Base-by-base conservation (phyloP, 30 jellyfish, hydroid and myxozoan species). In the Turritopsis rubra region DNA sequence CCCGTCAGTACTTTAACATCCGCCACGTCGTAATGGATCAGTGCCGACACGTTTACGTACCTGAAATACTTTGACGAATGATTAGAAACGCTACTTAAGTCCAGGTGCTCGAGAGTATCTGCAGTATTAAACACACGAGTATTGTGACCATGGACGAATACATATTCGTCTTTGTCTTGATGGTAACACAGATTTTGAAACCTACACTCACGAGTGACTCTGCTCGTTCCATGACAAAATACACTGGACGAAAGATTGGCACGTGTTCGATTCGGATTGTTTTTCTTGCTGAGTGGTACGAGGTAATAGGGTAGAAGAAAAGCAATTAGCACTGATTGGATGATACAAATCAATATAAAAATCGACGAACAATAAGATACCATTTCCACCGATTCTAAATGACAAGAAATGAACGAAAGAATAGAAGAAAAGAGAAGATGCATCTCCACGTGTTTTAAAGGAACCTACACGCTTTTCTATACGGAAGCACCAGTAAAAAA, bases 61-160 rank as follows among this genome's bases (percentile, higher is more conserved):
- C 79, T 84, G 65, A 94, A 94, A 81, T 94, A 89, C 72, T 88
- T 81, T 13, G 95, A 83, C 74, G 88, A 88, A 75, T 94, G 99
- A 81, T 94, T 92, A 23, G 54, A 91, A 8, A 94, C 96, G 19
- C 97, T 85, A 16, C 96, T 72, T 27, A 89, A 52, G 71, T 94
- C 99, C 31, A 89, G 82, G 4, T 96, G 97, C 27, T 93, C 93
- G 68, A 53, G 52, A 70, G 95, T 60, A n/a, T 26, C 28, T 52
- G 95, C 95, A 18, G 85, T 19, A 18, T 96, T 95, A 18, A 26
- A 30, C 71, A 53, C 71, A 16, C 60, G 28, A 21, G 93, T 81
- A 21, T 71, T 66, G 16, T 65, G 82, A n/a, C 99, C 99, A 85
- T 88, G 96, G 54, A 83, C 76, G 54, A 89, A 89, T 1, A 89